These are phyloP conservation scores for Germaria angustata DNA, from an alignment of 2,888 invertebrate species.

Conservation along the genomic window DNA sequence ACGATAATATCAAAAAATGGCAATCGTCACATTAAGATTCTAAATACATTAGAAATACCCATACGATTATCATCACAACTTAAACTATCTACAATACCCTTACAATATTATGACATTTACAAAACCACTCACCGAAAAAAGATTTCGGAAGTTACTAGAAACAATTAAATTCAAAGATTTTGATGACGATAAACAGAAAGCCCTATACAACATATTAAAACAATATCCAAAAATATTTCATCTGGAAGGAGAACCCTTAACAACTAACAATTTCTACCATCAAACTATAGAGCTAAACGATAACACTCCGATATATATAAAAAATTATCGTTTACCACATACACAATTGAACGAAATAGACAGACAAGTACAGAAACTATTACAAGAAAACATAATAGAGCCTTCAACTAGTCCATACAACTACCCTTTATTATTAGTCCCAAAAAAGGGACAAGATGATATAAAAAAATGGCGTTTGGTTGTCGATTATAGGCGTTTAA, in stretches of 20 bases:
- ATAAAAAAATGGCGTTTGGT: no score
- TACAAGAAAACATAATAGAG: slow-evolving; percentile 1
- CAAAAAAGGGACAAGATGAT: not conserved
- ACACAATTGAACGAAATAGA: slow-evolving; percentile 27
- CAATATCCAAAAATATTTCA: not conserved
- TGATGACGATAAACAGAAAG: not conserved
- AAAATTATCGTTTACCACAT: slow-evolving; percentile 25
- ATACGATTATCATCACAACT: no score
- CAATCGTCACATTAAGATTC: no score
- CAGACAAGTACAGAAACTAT: slow-evolving; percentile 17
- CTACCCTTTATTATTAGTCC: not conserved
- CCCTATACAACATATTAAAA: not conserved
- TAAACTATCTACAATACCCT: no score
- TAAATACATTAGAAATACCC: no score
- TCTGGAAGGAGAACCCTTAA: slow-evolving; percentile 3
- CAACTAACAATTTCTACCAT: no score
- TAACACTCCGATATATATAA: not conserved
- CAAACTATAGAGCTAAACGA: not conserved
- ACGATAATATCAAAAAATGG: not conserved
- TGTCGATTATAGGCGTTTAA: not conserved
- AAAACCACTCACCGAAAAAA: not conserved
- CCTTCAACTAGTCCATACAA: slow-evolving; percentile 25
- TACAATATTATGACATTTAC: not conserved
- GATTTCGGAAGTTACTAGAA: slow-evolving; percentile 1
- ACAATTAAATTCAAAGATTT: slow-evolving; percentile 16